Base-by-base conservation (phyloP, 2,797 vertebrate species). In the Nannoperca obscura region DNA sequence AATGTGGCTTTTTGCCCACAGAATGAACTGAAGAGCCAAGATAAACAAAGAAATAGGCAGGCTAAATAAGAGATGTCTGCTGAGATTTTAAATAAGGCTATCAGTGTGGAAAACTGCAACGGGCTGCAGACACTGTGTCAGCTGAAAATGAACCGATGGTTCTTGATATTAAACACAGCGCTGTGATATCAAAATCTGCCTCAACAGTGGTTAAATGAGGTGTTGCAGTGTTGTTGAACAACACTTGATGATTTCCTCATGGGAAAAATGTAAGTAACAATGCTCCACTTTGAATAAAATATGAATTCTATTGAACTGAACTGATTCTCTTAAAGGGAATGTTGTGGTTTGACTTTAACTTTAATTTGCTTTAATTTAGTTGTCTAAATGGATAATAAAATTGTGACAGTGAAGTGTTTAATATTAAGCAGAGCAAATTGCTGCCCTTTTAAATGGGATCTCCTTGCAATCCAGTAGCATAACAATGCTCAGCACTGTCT, bases 191-290 rank as follows among this genome's bases (percentile, higher is more conserved):
- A 55, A 66, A 58, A 76, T 63, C 44, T 70, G 55, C 44, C 30
- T 65, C 40, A 50, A 34, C 58, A 55, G 15, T 22, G 49, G 66
- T 54, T 44, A 77, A 78, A 63, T 74, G 50, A 83, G 71, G 62
- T 64, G 6, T 42, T 57, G 62, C n/a, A 34, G 30, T n/a, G 34
- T 47, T 58, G 40, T 12, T 63, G 12, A n/a, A 36, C 7, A 72
- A 60, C 27, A 30, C 27, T 40, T 52, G 2, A 72, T 24, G 9
- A 50, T 40, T 47, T 49, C n/a, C 38, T 49, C 7, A 14, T 32
- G 17, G 36, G 38, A 46, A 34, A 71, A 74, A 62, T 53, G 11
- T 5, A 46, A 53, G 1, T 7, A 57, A 14, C 15, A 53, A 27
- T 20, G 5, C 19, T 46, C 15, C n/a, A 52, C 14, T 46, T 5